A percentile compares a stretch with the other conserved stretches of the same genome.
These are phyloP conservation scores for Acrocephalus kingi DNA, from an alignment of 2,113 vertebrate genomes.

Conservation along the genomic window DNA sequence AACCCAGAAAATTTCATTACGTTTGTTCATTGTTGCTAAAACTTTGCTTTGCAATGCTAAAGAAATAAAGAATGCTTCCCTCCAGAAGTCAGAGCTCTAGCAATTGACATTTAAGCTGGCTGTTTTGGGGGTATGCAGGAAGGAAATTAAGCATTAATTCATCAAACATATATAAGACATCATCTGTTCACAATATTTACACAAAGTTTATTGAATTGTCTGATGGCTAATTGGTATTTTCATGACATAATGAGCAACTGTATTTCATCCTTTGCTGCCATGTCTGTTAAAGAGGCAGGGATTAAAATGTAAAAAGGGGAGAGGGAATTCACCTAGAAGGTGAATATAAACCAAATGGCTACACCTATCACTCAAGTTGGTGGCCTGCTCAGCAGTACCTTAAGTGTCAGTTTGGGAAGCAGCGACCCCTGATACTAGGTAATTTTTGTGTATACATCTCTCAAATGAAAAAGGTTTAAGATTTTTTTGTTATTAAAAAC, in stretches of 20 bases:
- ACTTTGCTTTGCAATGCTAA: constrained; percentile 39
- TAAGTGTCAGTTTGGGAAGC: neutral
- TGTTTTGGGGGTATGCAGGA: constrained; percentile 7
- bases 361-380: neutral
- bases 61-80: constrained; percentile 33
- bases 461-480: neutral
- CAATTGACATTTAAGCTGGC: constrained; percentile 39
- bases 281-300: neutral
- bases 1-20: constrained; percentile 52
- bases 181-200: constrained; percentile 65
- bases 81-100: constrained; percentile 13
- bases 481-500: neutral
- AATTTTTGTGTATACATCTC: neutral
- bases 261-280: constrained; percentile 48
- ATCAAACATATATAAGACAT: constrained; percentile 68
- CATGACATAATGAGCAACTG: constrained; percentile 68
- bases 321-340: neutral
- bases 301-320: neutral
- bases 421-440: neutral
- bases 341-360: neutral
- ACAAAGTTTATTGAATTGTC: constrained; percentile 71
- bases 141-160: constrained; percentile 64
- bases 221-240: constrained; percentile 72
- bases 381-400: neutral
- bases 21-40: constrained; percentile 52